A percentile compares a stretch with the other conserved stretches of the same genome.
Evolutionary conservation across 2,888 invertebrate genomes (phyloP).

Genomic region (Serrognathus titanus): DNA sequence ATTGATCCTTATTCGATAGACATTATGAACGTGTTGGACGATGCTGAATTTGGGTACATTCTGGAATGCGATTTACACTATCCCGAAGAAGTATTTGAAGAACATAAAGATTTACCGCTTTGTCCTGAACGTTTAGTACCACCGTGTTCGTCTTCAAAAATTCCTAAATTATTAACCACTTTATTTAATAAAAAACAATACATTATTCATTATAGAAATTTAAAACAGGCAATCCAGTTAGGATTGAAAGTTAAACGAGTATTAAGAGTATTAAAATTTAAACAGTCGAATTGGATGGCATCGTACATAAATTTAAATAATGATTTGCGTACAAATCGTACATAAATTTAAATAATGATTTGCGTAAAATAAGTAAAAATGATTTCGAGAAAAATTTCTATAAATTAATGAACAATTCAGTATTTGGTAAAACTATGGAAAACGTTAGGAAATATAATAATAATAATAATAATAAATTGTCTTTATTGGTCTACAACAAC

Average conservation of each 20-base stretch:
- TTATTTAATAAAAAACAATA: conserved; percentile 18
- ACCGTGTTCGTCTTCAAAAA: not conserved
- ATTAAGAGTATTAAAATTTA: conserved; percentile 31
- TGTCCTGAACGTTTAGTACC: too few species aligned
- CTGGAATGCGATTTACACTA: too few species aligned
- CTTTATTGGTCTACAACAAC: too few species aligned
- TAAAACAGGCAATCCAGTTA: conserved; percentile 30
- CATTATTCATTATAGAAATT: conserved; percentile 32
- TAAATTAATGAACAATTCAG: conserved; percentile 33
- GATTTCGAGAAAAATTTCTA: conserved; percentile 12
- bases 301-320: conserved; percentile 44
- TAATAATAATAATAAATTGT: too few species aligned
- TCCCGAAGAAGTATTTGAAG: too few species aligned
- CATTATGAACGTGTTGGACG: too few species aligned
- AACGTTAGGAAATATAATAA: conserved; percentile 42
- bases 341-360: too few species aligned
- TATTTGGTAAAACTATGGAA: conserved; percentile 43
- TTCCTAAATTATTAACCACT: conserved; percentile 10
- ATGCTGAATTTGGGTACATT: too few species aligned
- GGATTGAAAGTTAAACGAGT: conserved; percentile 25
- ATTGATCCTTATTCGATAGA: too few species aligned
- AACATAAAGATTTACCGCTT: too few species aligned
- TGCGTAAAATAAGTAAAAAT: conserved; percentile 3
- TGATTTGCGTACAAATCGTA: too few species aligned
- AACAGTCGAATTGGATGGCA: conserved; percentile 41